Evolutionary conservation across 2,888 invertebrate species (phyloP), one percentile per base, ranked within the genome.

Genomic region (Brachycybe producta): DNA sequence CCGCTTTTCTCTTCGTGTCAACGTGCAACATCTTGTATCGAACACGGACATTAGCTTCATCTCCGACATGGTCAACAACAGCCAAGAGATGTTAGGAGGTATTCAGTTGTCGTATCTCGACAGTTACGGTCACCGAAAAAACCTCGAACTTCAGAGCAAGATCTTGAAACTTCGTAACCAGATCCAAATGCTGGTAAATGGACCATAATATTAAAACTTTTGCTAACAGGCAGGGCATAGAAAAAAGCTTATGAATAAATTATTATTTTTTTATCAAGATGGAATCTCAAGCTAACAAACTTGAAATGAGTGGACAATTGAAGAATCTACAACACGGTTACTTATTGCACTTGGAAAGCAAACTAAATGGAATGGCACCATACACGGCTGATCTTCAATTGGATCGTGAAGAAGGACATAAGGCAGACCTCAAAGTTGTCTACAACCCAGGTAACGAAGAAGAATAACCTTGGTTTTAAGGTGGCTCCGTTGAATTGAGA

Each of bases 11-110:
- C 19, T 39, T 40, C 2, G 50, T 50, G 27, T 51, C 24, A 49
- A 23, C 5, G 43, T 46, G 15, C 49, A 35, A 21, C 58, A 58
- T 43, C 54, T 55, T 17, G 52, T 52, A 7, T 56, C 58, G 8
- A 53, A 52, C 13, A 30, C 55, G 8, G 54, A 57, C 38, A 30
- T 56, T 5, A 47, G 49, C 17, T 27, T 57, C 21, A n/a, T 28
- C 17, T 36, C 52, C 11, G 42, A 24, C 17, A n/a, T 28, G 35
- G 36, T 30, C 23, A 48, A 48, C 48, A 28, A n/a, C 39, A 48
- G 30, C 13, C 27, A 42, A 2, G 52, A 51, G 32, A 52, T 40
- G 21, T 15, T 21, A 15, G 40, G 36, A n/a, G 41, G 32, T 11
- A 23, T 47, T 17, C 41, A 52, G 11, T 26, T 54, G 13, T 38